These are phyloP conservation scores for Adelosebastes latens DNA, from an alignment of 2,797 vertebrate species.

Conservation along the genomic window DNA sequence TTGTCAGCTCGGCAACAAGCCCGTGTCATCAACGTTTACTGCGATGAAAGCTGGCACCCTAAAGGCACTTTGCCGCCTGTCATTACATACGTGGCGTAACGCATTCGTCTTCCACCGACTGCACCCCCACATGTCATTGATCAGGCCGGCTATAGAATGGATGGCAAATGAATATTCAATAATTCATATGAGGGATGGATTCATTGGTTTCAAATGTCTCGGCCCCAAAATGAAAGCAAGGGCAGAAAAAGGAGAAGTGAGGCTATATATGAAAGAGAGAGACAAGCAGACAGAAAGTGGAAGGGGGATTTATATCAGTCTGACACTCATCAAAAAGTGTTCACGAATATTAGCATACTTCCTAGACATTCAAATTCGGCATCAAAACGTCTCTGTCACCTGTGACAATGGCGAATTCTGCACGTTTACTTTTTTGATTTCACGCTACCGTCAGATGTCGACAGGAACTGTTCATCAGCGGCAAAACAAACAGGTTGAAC, in stretches of 20 bases:
- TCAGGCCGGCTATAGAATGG: neutral
- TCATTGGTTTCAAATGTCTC: constrained; percentile 34
- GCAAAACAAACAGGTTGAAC: constrained; percentile 40
- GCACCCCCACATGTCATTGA: constrained; percentile 9
- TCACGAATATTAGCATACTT: constrained; percentile 55
- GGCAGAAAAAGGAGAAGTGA: constrained; percentile 16
- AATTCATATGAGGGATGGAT: constrained; percentile 66
- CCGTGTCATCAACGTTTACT: constrained; percentile 66
- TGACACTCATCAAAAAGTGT: constrained; percentile 57
- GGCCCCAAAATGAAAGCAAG: constrained; percentile 26
- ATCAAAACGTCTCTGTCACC: constrained; percentile 39
- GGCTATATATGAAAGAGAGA: neutral
- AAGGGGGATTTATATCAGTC: constrained; percentile 22
- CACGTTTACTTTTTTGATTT: constrained; percentile 24
- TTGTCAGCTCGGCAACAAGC: constrained; percentile 74
- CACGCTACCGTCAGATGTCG: neutral
- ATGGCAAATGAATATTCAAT: constrained; percentile 65
- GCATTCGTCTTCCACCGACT: constrained; percentile 21
- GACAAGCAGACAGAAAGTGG: constrained; percentile 12
- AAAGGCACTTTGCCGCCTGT: constrained; percentile 63
- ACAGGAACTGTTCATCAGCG: constrained; percentile 10
- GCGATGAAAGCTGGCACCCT: constrained; percentile 71
- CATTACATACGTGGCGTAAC: constrained; percentile 42
- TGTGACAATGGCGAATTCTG: constrained; percentile 34
- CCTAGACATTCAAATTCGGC: constrained; percentile 41